phyloP scores from a whole-genome alignment of 2,797 vertebrate species.

The Otolemur crassicaudatus region DNA sequence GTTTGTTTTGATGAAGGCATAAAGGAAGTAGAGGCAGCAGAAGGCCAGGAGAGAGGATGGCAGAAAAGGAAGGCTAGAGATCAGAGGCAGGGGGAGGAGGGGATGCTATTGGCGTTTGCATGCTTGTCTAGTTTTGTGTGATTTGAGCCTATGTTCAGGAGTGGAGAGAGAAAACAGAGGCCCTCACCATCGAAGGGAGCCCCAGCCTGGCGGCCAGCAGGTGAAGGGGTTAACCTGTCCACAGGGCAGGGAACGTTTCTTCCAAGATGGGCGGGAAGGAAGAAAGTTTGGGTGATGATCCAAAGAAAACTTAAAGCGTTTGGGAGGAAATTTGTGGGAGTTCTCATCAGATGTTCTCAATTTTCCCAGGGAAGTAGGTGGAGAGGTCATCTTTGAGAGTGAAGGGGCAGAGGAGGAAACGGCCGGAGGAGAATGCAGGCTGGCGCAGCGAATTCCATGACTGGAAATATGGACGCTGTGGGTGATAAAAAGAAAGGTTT shows the following conservation, averaged over 20 bases:
- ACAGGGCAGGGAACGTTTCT: slow-evolving; percentile 66
- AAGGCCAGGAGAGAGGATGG: not conserved
- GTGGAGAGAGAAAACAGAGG: slow-evolving; percentile 11
- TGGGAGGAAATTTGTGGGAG: slow-evolving; percentile 82
- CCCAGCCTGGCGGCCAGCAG: not conserved
- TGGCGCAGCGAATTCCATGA: not conserved
- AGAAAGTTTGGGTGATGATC: slow-evolving; percentile 78
- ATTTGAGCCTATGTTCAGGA: not conserved
- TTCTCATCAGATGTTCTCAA: slow-evolving; percentile 83
- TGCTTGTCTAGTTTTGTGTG: slow-evolving; percentile 24
- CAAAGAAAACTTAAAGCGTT: slow-evolving; percentile 81
- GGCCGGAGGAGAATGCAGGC: slow-evolving; percentile 37
- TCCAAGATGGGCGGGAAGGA: slow-evolving; percentile 73
- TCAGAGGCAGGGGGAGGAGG: not conserved
- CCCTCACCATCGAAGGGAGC: not conserved
- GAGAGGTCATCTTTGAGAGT: slow-evolving; percentile 74
- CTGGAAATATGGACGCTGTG: not conserved
- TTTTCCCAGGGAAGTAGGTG: slow-evolving; percentile 83
- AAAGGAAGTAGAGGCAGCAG: not conserved
- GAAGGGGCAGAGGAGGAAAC: slow-evolving; percentile 58
- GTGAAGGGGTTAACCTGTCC: slow-evolving; percentile 76
- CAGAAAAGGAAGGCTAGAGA: not conserved
- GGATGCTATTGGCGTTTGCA: not conserved
- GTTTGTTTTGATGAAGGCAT: not conserved
- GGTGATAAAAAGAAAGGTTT: not conserved